phyloP scores from a whole-genome alignment of 1,140 invertebrate genomes.

The Coelopa frigida region DNA sequence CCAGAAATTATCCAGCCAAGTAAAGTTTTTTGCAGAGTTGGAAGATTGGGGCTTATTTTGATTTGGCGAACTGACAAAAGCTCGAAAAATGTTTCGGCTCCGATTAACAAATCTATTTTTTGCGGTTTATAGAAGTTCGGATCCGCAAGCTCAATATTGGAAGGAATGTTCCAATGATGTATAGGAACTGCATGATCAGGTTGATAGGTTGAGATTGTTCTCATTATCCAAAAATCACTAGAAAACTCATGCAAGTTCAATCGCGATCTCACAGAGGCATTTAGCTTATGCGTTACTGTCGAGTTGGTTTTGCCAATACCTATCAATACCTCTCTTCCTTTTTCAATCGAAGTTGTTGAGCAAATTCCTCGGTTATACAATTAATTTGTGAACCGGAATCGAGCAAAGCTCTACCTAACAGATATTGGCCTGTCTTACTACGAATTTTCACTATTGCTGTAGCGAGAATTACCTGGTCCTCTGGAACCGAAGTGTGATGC shows the following conservation, averaged over 20 bases:
- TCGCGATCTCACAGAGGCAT: neutral
- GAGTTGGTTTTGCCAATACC: conserved; percentile 3
- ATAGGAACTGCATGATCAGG: neutral
- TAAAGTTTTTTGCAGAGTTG: too few relatives aligned
- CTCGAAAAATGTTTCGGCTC: too few relatives aligned
- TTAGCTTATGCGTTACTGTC: neutral
- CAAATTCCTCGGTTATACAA: conserved; percentile 8
- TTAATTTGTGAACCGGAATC: conserved; percentile 11
- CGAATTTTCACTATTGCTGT: conserved; percentile 4
- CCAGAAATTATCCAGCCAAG: too few relatives aligned
- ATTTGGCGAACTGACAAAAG: too few relatives aligned
- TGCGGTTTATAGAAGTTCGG: conserved; percentile 22
- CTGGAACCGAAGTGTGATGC: neutral
- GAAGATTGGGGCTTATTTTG: too few relatives aligned
- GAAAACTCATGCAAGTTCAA: conserved; percentile 2
- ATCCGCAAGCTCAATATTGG: conserved; percentile 22
- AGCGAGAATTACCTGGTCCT: conserved; percentile 6
- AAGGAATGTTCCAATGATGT: conserved; percentile 16
- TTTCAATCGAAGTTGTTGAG: neutral
- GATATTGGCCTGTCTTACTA: neutral
- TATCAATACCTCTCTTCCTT: conserved; percentile 1
- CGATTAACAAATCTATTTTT: too few relatives aligned
- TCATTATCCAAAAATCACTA: conserved; percentile 6
- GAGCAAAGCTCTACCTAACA: conserved; percentile 5
- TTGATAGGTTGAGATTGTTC: conserved; percentile 4